A percentile compares a stretch with the other conserved stretches of the same genome.
These are phyloP conservation scores for Parauchenoglanis punctatus DNA, from an alignment of 2,797 vertebrate species.

Conservation along the genomic window DNA sequence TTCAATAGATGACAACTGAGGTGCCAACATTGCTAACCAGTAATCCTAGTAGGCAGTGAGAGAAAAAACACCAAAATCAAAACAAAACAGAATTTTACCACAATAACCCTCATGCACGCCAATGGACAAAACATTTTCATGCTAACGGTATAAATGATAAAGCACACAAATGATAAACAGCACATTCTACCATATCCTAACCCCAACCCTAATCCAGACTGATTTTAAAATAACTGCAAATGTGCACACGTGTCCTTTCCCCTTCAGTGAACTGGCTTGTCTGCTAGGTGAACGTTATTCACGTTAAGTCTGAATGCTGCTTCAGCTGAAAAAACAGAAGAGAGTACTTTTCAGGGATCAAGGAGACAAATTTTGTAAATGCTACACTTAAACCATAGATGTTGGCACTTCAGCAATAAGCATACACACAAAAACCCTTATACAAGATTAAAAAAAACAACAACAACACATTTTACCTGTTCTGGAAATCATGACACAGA, in stretches of 20 bases:
- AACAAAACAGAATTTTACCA: background rate
- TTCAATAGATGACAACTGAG: conserved; percentile 12
- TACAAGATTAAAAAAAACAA: too few species aligned
- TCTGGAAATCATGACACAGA: background rate
- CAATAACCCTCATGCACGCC: too few species aligned
- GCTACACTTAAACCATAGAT: background rate
- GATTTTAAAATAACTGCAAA: background rate
- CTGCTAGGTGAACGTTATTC: too few species aligned
- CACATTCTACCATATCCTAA: background rate
- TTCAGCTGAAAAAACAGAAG: background rate
- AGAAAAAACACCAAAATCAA: background rate
- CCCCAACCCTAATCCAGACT: background rate
- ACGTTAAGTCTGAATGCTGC: background rate
- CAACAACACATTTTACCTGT: background rate
- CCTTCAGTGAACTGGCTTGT: background rate
- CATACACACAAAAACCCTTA: background rate
- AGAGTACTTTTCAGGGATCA: background rate
- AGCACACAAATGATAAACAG: background rate
- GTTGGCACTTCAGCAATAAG: background rate
- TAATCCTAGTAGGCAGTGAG: background rate
- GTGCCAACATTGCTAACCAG: background rate
- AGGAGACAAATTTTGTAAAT: background rate
- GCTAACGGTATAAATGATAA: background rate
- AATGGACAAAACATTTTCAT: background rate
- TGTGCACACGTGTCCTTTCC: background rate